Base-by-base conservation (phyloP, 2,888 invertebrate species). In the Coleophora flavipennella region DNA sequence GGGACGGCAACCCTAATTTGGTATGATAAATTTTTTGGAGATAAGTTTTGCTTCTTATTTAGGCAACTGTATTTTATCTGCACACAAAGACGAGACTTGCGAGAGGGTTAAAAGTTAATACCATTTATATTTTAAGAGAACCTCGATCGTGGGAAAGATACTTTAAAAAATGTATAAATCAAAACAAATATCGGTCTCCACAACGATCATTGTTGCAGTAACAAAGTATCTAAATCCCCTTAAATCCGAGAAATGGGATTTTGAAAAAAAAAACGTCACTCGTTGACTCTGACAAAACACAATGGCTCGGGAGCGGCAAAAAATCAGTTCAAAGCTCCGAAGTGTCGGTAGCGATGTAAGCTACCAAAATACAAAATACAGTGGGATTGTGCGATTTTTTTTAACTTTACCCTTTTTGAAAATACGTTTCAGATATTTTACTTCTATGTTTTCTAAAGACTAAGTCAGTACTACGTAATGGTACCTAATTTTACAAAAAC, bases 181-280 rank as follows among this genome's bases (percentile, higher is more conserved):
- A 77, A 73, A 76, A 77, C 76, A 78, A 83, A 78, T 74, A 79
- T 68, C 65, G 59, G 60, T 74, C 69, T 75, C 60, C 59, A 69
- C 71, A 73, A 74, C 66, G 55, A 68, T 72, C 71, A 78, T 81
- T 84, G 81, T 84, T 84, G 78, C 76, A 74, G 78, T 79, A 84
- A 83, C 79, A 84, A 76, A 77, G 77, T 83, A 71, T 77, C 77
- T 68, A 79, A 83, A 81, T 83, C 84, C 84, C 61, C 76, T 79
- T 69, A 79, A 84, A 83, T 78, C 80, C 79, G 78, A 79, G 72
- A 83, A 84, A 83, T 79, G 70, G 76, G 80, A 78, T 80, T 83
- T 76, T 49, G 44, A 41, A 53, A 65, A 68, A 75, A 77, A 73
- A 74, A 74, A 68, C 48, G 43, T 48, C 59, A 58, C 81, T 84